Evolutionary conservation across 2,888 invertebrate species (phyloP).

Genomic region (Mylabris sibirica): DNA sequence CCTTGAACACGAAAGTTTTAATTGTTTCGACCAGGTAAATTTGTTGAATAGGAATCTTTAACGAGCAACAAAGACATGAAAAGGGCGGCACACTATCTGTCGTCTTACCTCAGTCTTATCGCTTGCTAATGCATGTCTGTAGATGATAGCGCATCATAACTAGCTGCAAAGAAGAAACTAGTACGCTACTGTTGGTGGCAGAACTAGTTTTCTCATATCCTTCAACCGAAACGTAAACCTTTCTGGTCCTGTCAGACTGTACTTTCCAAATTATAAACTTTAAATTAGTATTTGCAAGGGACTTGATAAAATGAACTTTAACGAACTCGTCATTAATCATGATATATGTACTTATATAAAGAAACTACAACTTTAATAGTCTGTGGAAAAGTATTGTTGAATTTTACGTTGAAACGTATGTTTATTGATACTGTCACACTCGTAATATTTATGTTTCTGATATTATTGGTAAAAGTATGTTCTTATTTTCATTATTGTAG

Average conservation of each 20-base stretch:
- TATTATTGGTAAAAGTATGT: background rate
- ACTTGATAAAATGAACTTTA: background rate
- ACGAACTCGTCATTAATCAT: constrained; percentile 3
- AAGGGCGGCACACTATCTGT: constrained; percentile 22
- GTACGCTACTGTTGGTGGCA: constrained; percentile 26
- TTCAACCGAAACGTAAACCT: constrained; percentile 16
- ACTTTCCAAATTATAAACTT: constrained; percentile 32
- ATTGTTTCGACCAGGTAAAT: constrained; percentile 11
- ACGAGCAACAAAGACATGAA: constrained; percentile 20
- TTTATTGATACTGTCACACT: constrained; percentile 1
- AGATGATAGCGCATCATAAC: constrained; percentile 37
- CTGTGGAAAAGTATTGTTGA: background rate
- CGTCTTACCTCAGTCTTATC: constrained; percentile 19
- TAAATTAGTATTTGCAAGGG: constrained; percentile 25
- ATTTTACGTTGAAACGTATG: background rate
- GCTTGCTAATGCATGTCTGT: constrained; percentile 33
- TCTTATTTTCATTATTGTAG: constrained; percentile 5
- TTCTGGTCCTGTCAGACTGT: constrained; percentile 27
- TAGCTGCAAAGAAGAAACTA: constrained; percentile 36
- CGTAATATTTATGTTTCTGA: background rate
- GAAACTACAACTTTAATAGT: constrained; percentile 1
- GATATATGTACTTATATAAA: background rate
- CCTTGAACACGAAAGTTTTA: constrained; percentile 7
- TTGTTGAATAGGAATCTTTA: constrained; percentile 14
- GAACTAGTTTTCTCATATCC: constrained; percentile 32